phyloP scores from a whole-genome alignment of 2,888 invertebrate genomes.

The Gibbula magus region DNA sequence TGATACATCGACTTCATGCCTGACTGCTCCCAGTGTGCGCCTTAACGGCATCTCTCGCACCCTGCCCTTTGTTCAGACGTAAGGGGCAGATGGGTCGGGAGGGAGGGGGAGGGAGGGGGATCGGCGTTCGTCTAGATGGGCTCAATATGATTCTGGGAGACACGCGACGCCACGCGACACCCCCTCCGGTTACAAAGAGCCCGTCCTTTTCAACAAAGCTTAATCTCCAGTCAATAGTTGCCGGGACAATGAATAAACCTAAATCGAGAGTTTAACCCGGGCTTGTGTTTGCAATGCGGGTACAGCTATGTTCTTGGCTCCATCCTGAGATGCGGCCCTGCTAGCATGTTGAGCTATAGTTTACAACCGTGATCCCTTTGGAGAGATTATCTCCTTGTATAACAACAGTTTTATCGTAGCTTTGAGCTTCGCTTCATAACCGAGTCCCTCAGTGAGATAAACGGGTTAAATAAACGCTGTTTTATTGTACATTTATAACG shows the following conservation, averaged over 20 bases:
- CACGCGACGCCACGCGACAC: conserved; percentile 19
- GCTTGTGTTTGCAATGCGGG: conserved; percentile 12
- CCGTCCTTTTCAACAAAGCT: not conserved
- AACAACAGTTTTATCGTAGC: no score
- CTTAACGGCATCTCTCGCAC: conserved; percentile 16
- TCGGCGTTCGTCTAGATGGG: not conserved
- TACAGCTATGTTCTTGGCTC: not conserved
- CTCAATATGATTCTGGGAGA: not conserved
- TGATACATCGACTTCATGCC: not conserved
- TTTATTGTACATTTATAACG: no score
- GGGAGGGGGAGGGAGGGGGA: not conserved
- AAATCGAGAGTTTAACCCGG: conserved; percentile 21
- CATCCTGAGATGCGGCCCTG: not conserved
- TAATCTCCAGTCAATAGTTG: conserved; percentile 9
- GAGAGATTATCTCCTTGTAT: no score
- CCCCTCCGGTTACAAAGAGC: conserved; percentile 8
- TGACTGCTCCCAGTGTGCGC: not conserved
- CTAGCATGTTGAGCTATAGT: conserved; percentile 5
- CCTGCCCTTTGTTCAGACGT: conserved; percentile 4
- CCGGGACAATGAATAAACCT: conserved; percentile 13
- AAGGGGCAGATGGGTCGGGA: conserved; percentile 14
- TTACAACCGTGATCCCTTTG: no score
- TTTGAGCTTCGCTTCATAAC: no score
- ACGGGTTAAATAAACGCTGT: no score
- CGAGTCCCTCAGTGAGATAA: no score